Evolutionary conservation across 2,797 vertebrate species (phyloP), one percentile per base, ranked within the genome.

Genomic region (Eupleurogrammus muticus): DNA sequence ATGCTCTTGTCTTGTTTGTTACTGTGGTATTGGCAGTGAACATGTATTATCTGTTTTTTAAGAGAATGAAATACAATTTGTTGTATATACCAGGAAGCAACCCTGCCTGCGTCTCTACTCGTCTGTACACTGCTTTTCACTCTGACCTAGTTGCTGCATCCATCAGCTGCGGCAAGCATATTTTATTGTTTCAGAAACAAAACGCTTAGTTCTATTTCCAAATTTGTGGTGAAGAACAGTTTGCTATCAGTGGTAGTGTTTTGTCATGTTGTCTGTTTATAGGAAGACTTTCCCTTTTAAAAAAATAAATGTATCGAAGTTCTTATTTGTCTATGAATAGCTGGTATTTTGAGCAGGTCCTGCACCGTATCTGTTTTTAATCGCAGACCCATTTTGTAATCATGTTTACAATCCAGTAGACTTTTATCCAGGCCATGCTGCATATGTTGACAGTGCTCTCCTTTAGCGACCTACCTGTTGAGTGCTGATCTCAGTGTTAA

Each of bases 91-190:
- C 51, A 54, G 42, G 28, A 70, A 66, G 5, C 20, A 48, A 36
- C 46, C 47, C 20, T 59, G 44, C 53, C 61, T 28, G n/a, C 50
- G 10, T 70, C 57, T 52, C 32, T 20, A 64, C 66, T 52, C 53
- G 52, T 70, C 32, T 66, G 60, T 62, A 66, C 66, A 61, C 67
- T 66, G 71, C 70, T 64, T 87, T n/a, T 86, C 57, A 70, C 70
- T 80, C 60, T 91, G 89, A 91, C 91, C 87, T 87, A 90, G 67
- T 87, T 90, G 77, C 73, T 71, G 73, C 80, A 85, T 87, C 81
- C 82, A 82, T 84, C 86, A 89, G 78, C 84, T 87, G 82, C 57
- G 19, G 78, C 77, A 85, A 88, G 80, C 84, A 89, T 73, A 85
- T 89, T 88, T 87, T 73, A 63, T 85, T 87, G 83, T 76, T 23